Conservation (phyloP, 2,113 vertebrate species). For the Tetrax tetrax region DNA sequence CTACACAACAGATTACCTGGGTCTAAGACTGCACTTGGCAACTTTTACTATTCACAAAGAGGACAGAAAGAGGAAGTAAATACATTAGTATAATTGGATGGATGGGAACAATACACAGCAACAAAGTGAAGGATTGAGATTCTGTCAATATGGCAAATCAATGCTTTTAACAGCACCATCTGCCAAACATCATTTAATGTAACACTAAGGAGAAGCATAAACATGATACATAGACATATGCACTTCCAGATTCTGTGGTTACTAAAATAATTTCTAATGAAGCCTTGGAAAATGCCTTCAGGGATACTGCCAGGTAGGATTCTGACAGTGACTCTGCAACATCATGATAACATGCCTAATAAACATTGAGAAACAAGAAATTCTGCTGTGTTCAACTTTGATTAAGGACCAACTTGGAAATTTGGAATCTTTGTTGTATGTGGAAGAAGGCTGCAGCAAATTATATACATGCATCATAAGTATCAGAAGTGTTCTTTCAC, state of each 20-base stretch:
- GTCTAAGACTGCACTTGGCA: background rate
- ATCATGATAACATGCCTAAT: background rate
- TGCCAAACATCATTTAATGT: background rate
- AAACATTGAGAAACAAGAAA: background rate
- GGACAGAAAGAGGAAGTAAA: background rate
- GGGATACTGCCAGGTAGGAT: background rate
- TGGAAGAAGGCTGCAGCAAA: slow-evolving; percentile 12
- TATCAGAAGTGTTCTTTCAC: slow-evolving; percentile 29
- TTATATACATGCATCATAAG: background rate
- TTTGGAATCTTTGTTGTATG: background rate
- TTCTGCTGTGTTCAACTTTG: background rate
- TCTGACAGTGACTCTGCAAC: background rate
- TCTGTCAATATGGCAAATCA: background rate
- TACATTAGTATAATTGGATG: background rate
- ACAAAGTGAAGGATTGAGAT: background rate
- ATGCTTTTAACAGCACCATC: background rate
- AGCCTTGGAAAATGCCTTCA: background rate
- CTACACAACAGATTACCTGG: background rate
- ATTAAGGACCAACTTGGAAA: background rate
- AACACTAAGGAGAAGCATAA: background rate
- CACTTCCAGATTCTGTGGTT: background rate
- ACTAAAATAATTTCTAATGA: background rate
- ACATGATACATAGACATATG: background rate
- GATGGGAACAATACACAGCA: background rate
- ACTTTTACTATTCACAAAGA: background rate